Evolutionary conservation across 2,888 invertebrate genomes (phyloP).

Genomic region (Lordiphosa fenestrarum): DNA sequence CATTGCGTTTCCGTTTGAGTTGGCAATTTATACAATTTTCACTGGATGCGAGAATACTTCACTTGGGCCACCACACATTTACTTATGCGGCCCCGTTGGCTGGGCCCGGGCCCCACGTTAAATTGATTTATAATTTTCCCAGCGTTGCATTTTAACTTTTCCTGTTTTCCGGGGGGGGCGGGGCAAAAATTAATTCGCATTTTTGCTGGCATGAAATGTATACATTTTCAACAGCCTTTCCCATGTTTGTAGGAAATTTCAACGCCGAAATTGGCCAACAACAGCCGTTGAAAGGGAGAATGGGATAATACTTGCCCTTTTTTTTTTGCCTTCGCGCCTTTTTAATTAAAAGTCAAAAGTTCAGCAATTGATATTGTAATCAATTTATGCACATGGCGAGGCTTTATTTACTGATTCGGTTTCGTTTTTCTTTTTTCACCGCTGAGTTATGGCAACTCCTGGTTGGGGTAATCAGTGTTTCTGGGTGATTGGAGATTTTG

Average conservation of each 20-base stretch:
- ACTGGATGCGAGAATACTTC: slow-evolving; percentile 44
- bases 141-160: slow-evolving; percentile 65
- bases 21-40: slow-evolving; percentile 72
- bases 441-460: not conserved
- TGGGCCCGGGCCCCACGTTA: slow-evolving; percentile 40
- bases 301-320: not conserved
- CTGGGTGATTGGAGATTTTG: too few species aligned
- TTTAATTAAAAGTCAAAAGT: slow-evolving; percentile 70
- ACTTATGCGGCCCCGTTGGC: slow-evolving; percentile 50
- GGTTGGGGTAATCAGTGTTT: too few species aligned
- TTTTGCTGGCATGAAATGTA: slow-evolving; percentile 17
- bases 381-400: slow-evolving; percentile 45
- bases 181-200: slow-evolving; percentile 35
- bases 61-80: slow-evolving; percentile 56
- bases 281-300: not conserved
- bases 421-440: slow-evolving; percentile 22
- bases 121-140: slow-evolving; percentile 72
- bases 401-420: slow-evolving; percentile 30
- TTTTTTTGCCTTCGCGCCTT: slow-evolving; percentile 23
- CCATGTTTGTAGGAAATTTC: slow-evolving; percentile 9
- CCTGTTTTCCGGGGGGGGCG: slow-evolving; percentile 42
- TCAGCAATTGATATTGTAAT: slow-evolving; percentile 68
- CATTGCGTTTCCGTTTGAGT: slow-evolving; percentile 71
- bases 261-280: slow-evolving; percentile 19
- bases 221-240: slow-evolving; percentile 24